phyloP scores from a whole-genome alignment of 2,888 invertebrate species.

The Eulithis prunata region DNA sequence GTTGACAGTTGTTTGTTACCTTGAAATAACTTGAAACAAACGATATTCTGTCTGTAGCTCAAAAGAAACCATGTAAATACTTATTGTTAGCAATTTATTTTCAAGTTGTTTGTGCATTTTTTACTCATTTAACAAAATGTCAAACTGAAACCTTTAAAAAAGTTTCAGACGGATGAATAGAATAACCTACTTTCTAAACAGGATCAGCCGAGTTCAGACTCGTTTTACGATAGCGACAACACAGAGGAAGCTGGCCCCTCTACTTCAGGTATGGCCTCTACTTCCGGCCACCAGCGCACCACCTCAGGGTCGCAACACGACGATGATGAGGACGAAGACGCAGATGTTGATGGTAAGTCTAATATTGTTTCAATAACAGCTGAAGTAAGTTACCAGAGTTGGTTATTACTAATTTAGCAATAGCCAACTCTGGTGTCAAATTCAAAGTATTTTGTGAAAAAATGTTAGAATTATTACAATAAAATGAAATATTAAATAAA shows the following conservation, averaged over 20 bases:
- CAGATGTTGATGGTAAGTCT: conserved; percentile 81
- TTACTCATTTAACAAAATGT: background rate
- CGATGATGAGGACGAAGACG: conserved; percentile 87
- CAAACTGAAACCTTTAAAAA: no score
- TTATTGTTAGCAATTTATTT: background rate
- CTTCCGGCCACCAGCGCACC: conserved; percentile 76
- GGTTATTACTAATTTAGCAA: no score
- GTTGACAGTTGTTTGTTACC: background rate
- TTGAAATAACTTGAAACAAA: background rate
- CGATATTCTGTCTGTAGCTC: background rate
- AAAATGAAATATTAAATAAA: no score
- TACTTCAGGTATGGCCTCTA: conserved; percentile 63
- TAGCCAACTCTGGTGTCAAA: no score
- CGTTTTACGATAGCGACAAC: conserved; percentile 95
- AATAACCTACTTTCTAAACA: conserved; percentile 51
- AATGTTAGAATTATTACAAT: no score
- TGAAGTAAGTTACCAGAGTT: no score
- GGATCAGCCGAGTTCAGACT: conserved; percentile 95
- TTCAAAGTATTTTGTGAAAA: no score
- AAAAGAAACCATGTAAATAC: background rate
- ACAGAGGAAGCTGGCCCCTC: conserved; percentile 86
- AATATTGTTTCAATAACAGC: background rate
- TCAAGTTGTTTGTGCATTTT: background rate
- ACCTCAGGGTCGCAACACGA: conserved; percentile 82
- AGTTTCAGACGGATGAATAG: background rate